Conservation (phyloP, 37 sponge, comb jelly and placozoan genomes). For the Axinella damicornis region DNA sequence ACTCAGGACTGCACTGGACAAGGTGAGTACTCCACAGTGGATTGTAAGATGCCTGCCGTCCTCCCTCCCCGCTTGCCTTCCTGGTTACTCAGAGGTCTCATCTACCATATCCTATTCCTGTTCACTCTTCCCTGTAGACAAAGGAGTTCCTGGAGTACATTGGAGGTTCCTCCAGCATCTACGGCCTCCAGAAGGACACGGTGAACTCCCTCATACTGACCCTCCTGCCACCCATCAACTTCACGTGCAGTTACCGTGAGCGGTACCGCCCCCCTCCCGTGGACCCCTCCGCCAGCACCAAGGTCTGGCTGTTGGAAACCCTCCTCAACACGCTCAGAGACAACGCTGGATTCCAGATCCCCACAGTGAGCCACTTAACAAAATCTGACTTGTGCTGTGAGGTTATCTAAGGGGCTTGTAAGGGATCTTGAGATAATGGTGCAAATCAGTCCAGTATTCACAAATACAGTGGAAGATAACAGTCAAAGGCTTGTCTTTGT, state of each 20-base stretch:
- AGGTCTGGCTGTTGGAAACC: conserved; percentile 26
- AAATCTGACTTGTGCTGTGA: too few relatives aligned
- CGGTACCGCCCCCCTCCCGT: neutral
- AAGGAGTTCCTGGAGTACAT: conserved; percentile 64
- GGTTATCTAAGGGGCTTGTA: too few relatives aligned
- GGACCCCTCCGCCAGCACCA: neutral
- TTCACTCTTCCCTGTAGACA: conserved; percentile 24
- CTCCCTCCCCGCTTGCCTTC: too few relatives aligned
- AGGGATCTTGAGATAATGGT: too few relatives aligned
- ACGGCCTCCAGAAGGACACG: conserved; percentile 70
- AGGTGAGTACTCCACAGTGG: conserved; percentile 78
- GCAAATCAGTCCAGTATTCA: too few relatives aligned
- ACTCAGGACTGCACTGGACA: conserved; percentile 56
- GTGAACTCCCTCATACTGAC: conserved; percentile 62
- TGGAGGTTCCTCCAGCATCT: conserved; percentile 32
- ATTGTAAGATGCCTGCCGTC: too few relatives aligned
- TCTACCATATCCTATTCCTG: too few relatives aligned
- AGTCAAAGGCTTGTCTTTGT: too few relatives aligned
- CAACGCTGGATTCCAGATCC: conserved; percentile 61
- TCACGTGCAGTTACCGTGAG: neutral
- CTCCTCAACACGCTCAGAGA: conserved; percentile 39
- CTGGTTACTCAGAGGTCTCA: too few relatives aligned
- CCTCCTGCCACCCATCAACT: conserved; percentile 54
- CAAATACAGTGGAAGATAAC: too few relatives aligned
- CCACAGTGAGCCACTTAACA: conserved; percentile 59